phyloP scores from a whole-genome alignment of 2,888 invertebrate genomes.

The Acleris holmiana region DNA sequence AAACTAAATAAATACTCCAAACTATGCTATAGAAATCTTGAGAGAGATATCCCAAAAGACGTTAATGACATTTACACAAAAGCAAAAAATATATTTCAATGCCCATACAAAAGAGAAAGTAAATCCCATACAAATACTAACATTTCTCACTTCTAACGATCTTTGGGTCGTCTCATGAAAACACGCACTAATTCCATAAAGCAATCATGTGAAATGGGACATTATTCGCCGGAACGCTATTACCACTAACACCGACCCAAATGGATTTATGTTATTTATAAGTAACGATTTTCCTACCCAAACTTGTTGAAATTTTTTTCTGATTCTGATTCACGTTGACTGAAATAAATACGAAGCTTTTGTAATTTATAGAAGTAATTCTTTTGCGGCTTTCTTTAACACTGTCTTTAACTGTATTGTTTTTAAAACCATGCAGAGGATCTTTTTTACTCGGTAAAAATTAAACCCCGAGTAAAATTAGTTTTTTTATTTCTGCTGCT shows the following conservation, averaged over 20 bases:
- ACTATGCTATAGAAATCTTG: no score
- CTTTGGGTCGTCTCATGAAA: neutral
- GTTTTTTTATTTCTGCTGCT: no score
- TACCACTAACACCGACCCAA: constrained; percentile 11
- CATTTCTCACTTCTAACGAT: neutral
- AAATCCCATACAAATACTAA: neutral
- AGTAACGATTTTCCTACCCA: constrained; percentile 15
- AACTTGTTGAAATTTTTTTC: neutral
- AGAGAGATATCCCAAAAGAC: no score
- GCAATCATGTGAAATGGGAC: constrained; percentile 15
- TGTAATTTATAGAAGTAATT: no score
- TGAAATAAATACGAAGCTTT: no score
- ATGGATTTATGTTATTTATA: constrained; percentile 20
- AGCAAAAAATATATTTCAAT: neutral
- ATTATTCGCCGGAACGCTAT: constrained; percentile 17
- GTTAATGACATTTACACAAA: neutral
- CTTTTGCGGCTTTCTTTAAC: no score
- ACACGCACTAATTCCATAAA: constrained; percentile 15
- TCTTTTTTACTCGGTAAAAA: no score
- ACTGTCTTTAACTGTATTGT: no score
- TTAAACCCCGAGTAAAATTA: no score
- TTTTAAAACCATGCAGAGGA: no score
- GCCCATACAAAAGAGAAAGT: neutral
- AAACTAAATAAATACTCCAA: no score
- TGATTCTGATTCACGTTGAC: no score